These are phyloP conservation scores for Hoplostethus atlanticus DNA, from an alignment of 2,797 vertebrate genomes.

Conservation along the genomic window DNA sequence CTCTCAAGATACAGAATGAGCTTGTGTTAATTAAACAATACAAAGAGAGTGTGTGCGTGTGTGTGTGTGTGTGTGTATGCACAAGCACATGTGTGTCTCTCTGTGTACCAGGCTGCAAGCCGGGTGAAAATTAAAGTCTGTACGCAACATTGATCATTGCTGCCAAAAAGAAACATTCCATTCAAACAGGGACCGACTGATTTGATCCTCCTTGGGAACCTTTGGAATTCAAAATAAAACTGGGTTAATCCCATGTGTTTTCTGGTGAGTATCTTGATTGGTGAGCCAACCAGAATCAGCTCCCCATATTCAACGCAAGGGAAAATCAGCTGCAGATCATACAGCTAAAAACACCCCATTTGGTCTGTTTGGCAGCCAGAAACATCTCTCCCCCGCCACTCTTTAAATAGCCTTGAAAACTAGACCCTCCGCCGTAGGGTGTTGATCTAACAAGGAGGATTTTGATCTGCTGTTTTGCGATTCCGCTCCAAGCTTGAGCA, in stretches of 20 bases:
- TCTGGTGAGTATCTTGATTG: slow-evolving; percentile 60
- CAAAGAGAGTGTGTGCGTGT: slow-evolving; percentile 18
- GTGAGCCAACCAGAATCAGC: slow-evolving; percentile 53
- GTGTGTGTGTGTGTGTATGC: neutral
- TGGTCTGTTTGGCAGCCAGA: slow-evolving; percentile 44
- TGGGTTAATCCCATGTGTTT: slow-evolving; percentile 72
- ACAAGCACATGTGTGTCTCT: neutral
- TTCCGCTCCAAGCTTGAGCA: neutral
- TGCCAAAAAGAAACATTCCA: slow-evolving; percentile 34
- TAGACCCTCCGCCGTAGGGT: slow-evolving; percentile 19
- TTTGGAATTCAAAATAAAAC: slow-evolving; percentile 65
- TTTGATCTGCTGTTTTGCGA: neutral
- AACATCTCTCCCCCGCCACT: slow-evolving; percentile 9
- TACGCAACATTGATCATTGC: slow-evolving; percentile 28
- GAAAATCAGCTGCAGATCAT: slow-evolving; percentile 49
- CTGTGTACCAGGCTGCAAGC: slow-evolving; percentile 3
- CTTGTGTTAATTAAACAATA: slow-evolving; percentile 46
- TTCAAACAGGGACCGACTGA: slow-evolving; percentile 56
- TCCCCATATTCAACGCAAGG: slow-evolving; percentile 50
- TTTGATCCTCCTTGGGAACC: slow-evolving; percentile 60
- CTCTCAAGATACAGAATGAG: slow-evolving; percentile 28
- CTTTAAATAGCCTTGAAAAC: slow-evolving; percentile 42
- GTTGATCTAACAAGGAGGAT: slow-evolving; percentile 24
- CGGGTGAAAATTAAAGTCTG: slow-evolving; percentile 39
- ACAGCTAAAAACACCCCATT: slow-evolving; percentile 47